Percentiles rank a stretch among this genome's conserved stretches.
Conservation (phyloP, 2,888 invertebrate species). For the Drosophila peninsularis region DNA sequence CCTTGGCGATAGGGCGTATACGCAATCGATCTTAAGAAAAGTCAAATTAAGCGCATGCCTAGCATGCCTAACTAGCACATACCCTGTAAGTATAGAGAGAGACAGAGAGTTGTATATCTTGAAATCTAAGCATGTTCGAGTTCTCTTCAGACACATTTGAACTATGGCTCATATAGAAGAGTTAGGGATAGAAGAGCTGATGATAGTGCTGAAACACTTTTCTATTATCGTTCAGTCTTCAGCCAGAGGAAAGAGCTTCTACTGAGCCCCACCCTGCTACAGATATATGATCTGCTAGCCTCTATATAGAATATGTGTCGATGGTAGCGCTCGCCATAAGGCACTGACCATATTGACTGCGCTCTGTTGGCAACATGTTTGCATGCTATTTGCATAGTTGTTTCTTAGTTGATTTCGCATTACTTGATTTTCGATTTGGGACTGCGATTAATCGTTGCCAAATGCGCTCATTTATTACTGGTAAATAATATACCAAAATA, state of each 20-base stretch:
- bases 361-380: not conserved
- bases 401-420: not conserved
- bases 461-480: slow-evolving; percentile 22
- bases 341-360: not conserved
- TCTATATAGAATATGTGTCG: not conserved
- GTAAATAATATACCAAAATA: slow-evolving; percentile 1
- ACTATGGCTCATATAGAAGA: too few relatives aligned
- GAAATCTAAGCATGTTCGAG: too few relatives aligned
- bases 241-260: too few relatives aligned
- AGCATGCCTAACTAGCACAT: not conserved
- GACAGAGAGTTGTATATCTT: too few relatives aligned
- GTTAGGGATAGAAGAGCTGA: not conserved
- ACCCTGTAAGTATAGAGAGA: not conserved
- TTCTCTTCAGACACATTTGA: not conserved
- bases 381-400: slow-evolving; percentile 16
- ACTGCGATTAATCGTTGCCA: slow-evolving; percentile 41
- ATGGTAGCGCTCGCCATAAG: not conserved
- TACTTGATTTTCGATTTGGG: slow-evolving; percentile 6
- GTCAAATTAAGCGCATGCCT: not conserved
- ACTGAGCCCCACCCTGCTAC: too few relatives aligned
- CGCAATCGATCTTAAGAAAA: slow-evolving; percentile 47
- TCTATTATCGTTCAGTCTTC: too few relatives aligned
- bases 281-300: not conserved
- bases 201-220: too few relatives aligned
- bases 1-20: slow-evolving; percentile 68